Base-by-base conservation (phyloP, 2,113 vertebrate species). In the Entomyzon cyanotis region DNA sequence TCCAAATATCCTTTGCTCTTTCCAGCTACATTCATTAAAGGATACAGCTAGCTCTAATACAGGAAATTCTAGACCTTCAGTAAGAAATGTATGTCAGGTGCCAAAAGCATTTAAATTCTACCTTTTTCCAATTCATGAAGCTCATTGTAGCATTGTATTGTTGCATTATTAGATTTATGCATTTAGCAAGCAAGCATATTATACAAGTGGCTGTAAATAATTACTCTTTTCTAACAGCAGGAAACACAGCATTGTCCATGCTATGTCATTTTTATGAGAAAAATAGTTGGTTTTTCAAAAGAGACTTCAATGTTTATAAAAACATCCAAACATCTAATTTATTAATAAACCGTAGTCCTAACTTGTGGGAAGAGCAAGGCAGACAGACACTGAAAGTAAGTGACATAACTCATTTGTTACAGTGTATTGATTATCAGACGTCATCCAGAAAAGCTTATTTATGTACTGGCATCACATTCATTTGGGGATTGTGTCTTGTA, bases 101-200 rank as follows among this genome's bases (percentile, higher is more conserved):
- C 97, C 97, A 98, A 97, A 96, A 96, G 80, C 94, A 97, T 98
- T 97, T 95, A 96, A 97, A 98, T 97, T 97, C 73, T 33, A 74
- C 95, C 95, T 92, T 97, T 96, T 97, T 97, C 96, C 95, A 97
- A 98, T 97, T 97, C 96, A 94, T 95, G 96, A 97, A 95, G 94
- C 83, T 96, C 87, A 97, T 95, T 97, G 96, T 97, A 96, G 87
- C 93, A 97, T 67, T 88, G 89, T 96, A 97, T 96, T 96, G 87
- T 95, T 95, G 92, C 81, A 97, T 97, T 98, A 98, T 98, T 97
- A 98, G 94, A 97, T 97, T 97, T 97, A 92, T 94, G 90, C 95
- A 96, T 97, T 98, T 97, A 97, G 87, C 91, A 56, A 30, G 89
- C 94, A 95, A 96, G 79, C 62, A 88, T 95, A 97, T 96, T 97